These are phyloP conservation scores for Karalla daura DNA, from an alignment of 2,797 vertebrate genomes.

Conservation along the genomic window DNA sequence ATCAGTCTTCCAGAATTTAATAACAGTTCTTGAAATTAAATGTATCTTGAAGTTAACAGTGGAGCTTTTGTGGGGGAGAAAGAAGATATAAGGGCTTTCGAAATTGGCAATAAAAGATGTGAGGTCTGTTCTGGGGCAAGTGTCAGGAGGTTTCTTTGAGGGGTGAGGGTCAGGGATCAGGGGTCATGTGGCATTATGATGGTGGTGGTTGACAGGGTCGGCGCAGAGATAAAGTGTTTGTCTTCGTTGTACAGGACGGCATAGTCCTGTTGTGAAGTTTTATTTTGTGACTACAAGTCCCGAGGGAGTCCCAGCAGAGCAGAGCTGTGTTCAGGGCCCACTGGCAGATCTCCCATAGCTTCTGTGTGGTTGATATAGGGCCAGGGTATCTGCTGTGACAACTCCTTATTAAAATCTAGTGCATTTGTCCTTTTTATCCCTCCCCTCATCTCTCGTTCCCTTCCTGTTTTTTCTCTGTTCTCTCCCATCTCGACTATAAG, in stretches of 20 bases:
- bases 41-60: no score
- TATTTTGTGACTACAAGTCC: constrained; percentile 49
- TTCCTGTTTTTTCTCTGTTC: constrained; percentile 27
- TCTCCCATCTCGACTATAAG: constrained; percentile 36
- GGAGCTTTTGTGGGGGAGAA: not conserved
- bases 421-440: constrained; percentile 70
- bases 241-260: constrained; percentile 13
- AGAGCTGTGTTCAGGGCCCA: constrained; percentile 57
- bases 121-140: not conserved
- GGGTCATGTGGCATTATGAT: constrained; percentile 30
- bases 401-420: constrained; percentile 81
- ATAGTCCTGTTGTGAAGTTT: constrained; percentile 36
- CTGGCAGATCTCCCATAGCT: constrained; percentile 74
- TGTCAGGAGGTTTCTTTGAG: constrained; percentile 13
- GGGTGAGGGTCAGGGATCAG: constrained; percentile 26
- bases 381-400: constrained; percentile 76
- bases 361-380: constrained; percentile 71
- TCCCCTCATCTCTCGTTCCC: constrained; percentile 50
- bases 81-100: not conserved
- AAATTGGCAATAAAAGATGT: constrained; percentile 32
- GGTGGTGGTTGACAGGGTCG: constrained; percentile 15
- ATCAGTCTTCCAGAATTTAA: not conserved
- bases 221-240: constrained; percentile 31
- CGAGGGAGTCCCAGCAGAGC: constrained; percentile 57
- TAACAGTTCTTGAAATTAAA: not conserved